Conservation (phyloP, 2,797 vertebrate species). For the Pangasius mekongensis region DNA sequence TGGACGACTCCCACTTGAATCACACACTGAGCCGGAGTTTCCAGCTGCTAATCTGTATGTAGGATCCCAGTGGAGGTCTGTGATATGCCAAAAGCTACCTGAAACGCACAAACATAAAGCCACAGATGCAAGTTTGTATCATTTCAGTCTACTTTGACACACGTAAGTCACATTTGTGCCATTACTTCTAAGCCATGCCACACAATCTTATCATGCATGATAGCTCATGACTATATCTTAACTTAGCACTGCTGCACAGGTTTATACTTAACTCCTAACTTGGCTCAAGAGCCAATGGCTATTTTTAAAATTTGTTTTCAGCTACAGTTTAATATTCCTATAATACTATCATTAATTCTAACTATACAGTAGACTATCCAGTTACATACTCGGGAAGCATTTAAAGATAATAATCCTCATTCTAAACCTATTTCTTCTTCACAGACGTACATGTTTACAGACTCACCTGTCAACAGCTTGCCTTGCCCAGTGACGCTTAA, state of each 20-base stretch:
- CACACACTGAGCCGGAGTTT: constrained; percentile 75
- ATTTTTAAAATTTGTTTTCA: not conserved
- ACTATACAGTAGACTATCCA: too few relatives aligned
- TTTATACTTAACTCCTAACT: not conserved
- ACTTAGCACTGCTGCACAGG: not conserved
- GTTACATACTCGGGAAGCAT: not conserved
- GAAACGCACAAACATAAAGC: constrained; percentile 13
- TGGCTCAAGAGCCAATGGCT: not conserved
- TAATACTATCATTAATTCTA: not conserved
- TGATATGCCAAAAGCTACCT: constrained; percentile 93
- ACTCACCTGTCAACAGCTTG: constrained; percentile 42
- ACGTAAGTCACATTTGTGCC: not conserved
- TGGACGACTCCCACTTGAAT: constrained; percentile 77
- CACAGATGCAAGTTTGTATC: not conserved
- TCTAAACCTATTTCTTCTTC: not conserved
- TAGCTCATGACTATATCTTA: not conserved
- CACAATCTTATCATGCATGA: not conserved
- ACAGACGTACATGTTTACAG: not conserved
- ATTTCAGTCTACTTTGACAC: not conserved
- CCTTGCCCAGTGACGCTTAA: constrained; percentile 32
- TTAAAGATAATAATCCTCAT: not conserved
- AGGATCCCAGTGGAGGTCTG: constrained; percentile 89
- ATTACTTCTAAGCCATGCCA: not conserved
- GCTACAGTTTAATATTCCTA: not conserved
- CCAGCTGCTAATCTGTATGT: constrained; percentile 71